phyloP scores from a whole-genome alignment of 1,140 invertebrate genomes.

The Leptinotarsa undecemlineata region DNA sequence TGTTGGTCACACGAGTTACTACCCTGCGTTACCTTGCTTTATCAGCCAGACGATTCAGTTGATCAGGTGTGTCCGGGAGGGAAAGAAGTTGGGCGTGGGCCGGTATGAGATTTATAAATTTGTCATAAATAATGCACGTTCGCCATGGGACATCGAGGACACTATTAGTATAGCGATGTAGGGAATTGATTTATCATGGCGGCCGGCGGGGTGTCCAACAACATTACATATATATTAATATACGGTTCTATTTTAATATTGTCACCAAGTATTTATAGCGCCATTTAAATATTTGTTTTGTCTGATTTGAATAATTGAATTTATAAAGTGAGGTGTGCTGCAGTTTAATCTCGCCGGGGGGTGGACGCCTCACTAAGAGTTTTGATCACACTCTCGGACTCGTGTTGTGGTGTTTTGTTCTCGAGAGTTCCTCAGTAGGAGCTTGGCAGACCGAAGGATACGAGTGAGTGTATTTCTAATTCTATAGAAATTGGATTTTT shows the following conservation, averaged over 20 bases:
- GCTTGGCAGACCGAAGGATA: too few species aligned
- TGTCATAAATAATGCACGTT: conserved; percentile 52
- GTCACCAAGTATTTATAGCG: conserved; percentile 55
- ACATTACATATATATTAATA: conserved; percentile 55
- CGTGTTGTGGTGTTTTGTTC: not conserved
- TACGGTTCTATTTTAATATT: conserved; percentile 55
- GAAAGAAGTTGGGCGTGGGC: conserved; percentile 5
- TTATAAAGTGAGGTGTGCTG: conserved; percentile 47
- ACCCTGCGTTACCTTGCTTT: not conserved
- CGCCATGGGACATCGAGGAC: conserved; percentile 50
- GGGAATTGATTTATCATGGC: conserved; percentile 56
- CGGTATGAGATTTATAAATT: conserved; percentile 1
- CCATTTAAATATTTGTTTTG: conserved; percentile 52
- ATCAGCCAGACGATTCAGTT: not conserved
- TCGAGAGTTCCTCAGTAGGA: not conserved
- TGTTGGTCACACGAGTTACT: too few species aligned
- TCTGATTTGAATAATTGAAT: conserved; percentile 52
- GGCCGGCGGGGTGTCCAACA: conserved; percentile 45
- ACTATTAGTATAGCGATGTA: conserved; percentile 54
- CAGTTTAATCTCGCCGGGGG: conserved; percentile 44
- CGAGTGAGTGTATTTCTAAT: too few species aligned
- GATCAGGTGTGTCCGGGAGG: not conserved
- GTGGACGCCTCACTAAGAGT: conserved; percentile 3
- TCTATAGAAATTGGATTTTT: too few species aligned
- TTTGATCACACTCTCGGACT: not conserved